phyloP scores from a whole-genome alignment of 1,140 invertebrate species.

The Drosophila repletoides region DNA sequence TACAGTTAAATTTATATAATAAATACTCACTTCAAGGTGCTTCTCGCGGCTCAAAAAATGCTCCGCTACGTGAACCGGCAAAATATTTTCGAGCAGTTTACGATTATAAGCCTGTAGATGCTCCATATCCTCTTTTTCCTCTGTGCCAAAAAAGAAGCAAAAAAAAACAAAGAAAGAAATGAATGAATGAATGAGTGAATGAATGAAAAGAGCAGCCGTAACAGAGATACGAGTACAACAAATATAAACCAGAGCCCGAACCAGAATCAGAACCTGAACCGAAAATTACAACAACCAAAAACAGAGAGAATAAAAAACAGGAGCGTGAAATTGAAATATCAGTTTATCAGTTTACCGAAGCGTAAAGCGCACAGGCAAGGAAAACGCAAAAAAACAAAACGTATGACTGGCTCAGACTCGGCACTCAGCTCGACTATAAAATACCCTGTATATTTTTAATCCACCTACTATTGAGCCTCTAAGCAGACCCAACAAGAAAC shows the following conservation, averaged over 20 bases:
- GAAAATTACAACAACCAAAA: constrained; percentile 5
- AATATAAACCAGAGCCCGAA: no score
- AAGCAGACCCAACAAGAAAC: no score
- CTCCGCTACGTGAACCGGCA: constrained; percentile 96
- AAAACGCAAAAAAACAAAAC: constrained; percentile 24
- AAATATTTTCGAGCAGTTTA: constrained; percentile 96
- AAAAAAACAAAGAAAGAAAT: not conserved
- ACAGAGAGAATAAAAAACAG: constrained; percentile 35
- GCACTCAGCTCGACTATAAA: not conserved
- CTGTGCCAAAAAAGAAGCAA: constrained; percentile 81
- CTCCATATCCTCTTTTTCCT: constrained; percentile 97
- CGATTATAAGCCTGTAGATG: constrained; percentile 96
- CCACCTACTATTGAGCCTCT: no score
- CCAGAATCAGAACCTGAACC: no score
- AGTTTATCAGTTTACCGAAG: constrained; percentile 71
- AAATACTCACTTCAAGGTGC: constrained; percentile 89
- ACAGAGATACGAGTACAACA: not conserved
- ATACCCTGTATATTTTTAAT: constrained; percentile 1
- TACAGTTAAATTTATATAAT: not conserved
- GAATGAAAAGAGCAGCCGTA: not conserved
- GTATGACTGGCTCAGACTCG: not conserved
- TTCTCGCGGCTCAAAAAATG: constrained; percentile 94
- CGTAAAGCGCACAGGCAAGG: constrained; percentile 38
- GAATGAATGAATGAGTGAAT: not conserved
- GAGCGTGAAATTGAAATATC: constrained; percentile 78